Percentiles rank a stretch among this genome's conserved stretches.
phyloP scores from a whole-genome alignment of 2,113 vertebrate genomes.

The Elephantulus edwardii region DNA sequence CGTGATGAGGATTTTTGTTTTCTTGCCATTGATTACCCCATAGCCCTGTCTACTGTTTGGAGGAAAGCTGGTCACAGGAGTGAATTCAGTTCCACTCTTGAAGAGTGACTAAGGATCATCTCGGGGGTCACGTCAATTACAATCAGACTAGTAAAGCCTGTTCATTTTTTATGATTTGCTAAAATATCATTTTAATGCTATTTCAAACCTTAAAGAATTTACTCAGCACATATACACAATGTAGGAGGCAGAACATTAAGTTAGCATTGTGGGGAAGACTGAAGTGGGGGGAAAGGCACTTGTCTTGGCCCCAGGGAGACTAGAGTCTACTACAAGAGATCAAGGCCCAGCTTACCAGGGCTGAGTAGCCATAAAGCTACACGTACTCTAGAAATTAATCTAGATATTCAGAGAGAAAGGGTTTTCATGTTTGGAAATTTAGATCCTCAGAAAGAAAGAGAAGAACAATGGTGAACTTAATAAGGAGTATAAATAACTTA shows the following conservation, averaged over 20 bases:
- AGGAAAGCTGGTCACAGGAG: too few relatives aligned
- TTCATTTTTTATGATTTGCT: not conserved
- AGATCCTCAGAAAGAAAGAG: slow-evolving; percentile 32
- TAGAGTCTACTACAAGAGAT: too few relatives aligned
- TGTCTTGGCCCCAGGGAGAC: not conserved
- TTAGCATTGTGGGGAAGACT: not conserved
- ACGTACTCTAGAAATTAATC: not conserved
- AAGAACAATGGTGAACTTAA: not conserved
- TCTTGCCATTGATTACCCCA: too few relatives aligned
- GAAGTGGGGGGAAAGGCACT: not conserved
- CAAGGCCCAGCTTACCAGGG: too few relatives aligned
- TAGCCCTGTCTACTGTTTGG: too few relatives aligned
- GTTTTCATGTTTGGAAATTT: not conserved
- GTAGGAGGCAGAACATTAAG: not conserved
- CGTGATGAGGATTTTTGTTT: too few relatives aligned
- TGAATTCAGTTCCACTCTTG: too few relatives aligned
- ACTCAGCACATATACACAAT: not conserved
- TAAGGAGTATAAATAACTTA: not conserved
- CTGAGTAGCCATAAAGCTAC: not conserved
- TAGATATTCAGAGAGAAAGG: not conserved
- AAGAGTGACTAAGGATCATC: too few relatives aligned
- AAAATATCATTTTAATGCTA: not conserved
- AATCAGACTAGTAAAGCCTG: not conserved
- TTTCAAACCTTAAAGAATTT: slow-evolving; percentile 22
- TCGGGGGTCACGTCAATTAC: too few relatives aligned